Base-by-base conservation (phyloP, 2,113 vertebrate genomes). In the Grammomys dolichurus region DNA sequence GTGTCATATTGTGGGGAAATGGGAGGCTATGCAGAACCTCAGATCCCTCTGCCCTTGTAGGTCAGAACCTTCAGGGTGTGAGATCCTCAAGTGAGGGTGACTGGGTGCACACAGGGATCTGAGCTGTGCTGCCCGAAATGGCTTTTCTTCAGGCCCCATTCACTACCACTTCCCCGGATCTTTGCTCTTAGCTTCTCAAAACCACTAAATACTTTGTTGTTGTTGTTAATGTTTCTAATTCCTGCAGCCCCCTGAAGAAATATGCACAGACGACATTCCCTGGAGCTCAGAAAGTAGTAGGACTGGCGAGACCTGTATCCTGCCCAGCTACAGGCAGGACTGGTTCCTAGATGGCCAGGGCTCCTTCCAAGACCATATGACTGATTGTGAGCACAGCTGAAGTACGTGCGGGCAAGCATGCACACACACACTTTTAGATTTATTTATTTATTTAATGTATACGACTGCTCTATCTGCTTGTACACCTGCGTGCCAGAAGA, bases 61-160 rank as follows among this genome's bases (percentile, higher is more conserved):
- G 56, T 6, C 0, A 0, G 5, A n/a, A 26, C 9, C 56, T 5
- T 2, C 22, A 7, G 2, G 2, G 20, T 13, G 0, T n/a, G 16
- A 89, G 70, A 48, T 0, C 46, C n/a, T 33, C 20, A 19, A 26
- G 1, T n/a, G 48, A 8, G 26, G 72, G 17, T 4, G 40, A 5
- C 6, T 3, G 8, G 24, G 10, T 7, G 46, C 7, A 7, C 70
- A 19, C 24, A 9, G 31, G 7, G 11, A 6, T 28, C 28, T 11
- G 56, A 78, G 31, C 10, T 40, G 8, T 13, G 0, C 31, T 0
- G 1, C 56, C 60, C 75, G 2, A 7, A 5, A 3, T 1, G 22
- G 63, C 75, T 84, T 33, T 40, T 19, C n/a, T 16, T 51, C 22
- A 0, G 7, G 9, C 4, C 12, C 67, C 6, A 22, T 16, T 8